Base-by-base conservation (phyloP, 2,797 vertebrate species). In the Nannoperca australis region DNA sequence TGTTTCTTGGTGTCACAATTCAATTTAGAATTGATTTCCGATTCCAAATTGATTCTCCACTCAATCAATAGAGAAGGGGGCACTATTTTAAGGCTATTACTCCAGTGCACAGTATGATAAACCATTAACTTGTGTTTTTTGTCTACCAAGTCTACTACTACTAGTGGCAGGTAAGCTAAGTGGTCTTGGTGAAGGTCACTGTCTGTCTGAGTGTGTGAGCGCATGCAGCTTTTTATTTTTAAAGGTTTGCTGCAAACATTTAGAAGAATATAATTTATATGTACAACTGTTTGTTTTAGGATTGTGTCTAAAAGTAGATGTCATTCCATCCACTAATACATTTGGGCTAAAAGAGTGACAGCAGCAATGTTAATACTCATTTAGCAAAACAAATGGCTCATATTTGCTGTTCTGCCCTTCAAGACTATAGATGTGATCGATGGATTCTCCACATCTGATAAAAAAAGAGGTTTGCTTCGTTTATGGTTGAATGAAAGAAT, bases 291-390 rank as follows among this genome's bases (percentile, higher is more conserved):
- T 34, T 34, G 30, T 60, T 60, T 50, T 27, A 20, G 34, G 45
- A 50, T 60, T 40, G 22, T 50, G 27, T 20, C 12, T 34, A 70
- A 50, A 34, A 70, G 22, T 54, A 67, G 54, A 67, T 42, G 24
- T 51, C 5, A 59, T 76, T 44, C 34, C 54, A 51, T 67, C 36
- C 27, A 51, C 24, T 34, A 51, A 51, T 59, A 51, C 2, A 67
- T 32, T n/a, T 42, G 54, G 17, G n/a, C 32, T 30, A 65, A 65
- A n/a, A 54, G 27, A 58, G 42, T 34, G n/a, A 58, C 22, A 49
- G 32, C 32, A 42, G 32, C 40, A 54, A 59, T 74, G 53, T 40
- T 30, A 40, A 60, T 42, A 38, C 17, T 30, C n/a, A 14, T 18
- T 10, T 60, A 47, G 20, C 24, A 54, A 27, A 45, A 34, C 24